Conservation (phyloP, 1,140 invertebrate species). For the Meteorus sp. region DNA sequence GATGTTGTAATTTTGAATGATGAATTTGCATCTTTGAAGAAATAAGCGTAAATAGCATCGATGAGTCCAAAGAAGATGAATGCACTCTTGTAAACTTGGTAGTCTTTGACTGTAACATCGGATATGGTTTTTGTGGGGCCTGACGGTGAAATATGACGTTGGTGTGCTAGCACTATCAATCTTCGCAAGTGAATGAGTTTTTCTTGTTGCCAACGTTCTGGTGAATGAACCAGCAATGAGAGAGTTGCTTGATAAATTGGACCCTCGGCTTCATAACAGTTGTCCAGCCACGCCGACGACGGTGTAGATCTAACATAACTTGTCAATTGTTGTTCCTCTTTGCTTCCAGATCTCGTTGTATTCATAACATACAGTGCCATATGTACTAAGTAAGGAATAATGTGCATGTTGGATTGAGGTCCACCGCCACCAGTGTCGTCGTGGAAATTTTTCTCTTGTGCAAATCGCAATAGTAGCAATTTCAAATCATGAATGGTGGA, state of each 20-base stretch:
- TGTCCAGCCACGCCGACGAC: conserved; percentile 71
- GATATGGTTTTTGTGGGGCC: conserved; percentile 59
- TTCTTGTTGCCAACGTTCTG: conserved; percentile 69
- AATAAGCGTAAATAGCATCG: conserved; percentile 74
- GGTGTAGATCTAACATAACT: conserved; percentile 68
- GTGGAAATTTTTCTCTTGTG: conserved; percentile 93
- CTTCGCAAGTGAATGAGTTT: conserved; percentile 75
- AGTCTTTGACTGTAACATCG: conserved; percentile 69
- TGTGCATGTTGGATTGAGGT: conserved; percentile 95
- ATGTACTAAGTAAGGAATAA: conserved; percentile 92
- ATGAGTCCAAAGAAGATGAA: conserved; percentile 84
- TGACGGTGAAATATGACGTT: conserved; percentile 65
- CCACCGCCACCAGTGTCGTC: conserved; percentile 96
- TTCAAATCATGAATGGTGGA: conserved; percentile 95
- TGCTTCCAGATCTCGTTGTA: conserved; percentile 76
- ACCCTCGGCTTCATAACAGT: conserved; percentile 85
- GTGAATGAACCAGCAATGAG: conserved; percentile 76
- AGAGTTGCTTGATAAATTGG: conserved; percentile 84
- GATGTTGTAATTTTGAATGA: conserved; percentile 69
- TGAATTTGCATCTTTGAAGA: conserved; percentile 68
- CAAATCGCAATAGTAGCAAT: conserved; percentile 85
- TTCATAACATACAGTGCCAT: conserved; percentile 95
- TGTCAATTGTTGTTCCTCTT: conserved; percentile 74
- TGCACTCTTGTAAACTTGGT: conserved; percentile 81
- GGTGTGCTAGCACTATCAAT: conserved; percentile 78